phyloP scores from a whole-genome alignment of 1,140 invertebrate species.

The Holotrichia oblita region DNA sequence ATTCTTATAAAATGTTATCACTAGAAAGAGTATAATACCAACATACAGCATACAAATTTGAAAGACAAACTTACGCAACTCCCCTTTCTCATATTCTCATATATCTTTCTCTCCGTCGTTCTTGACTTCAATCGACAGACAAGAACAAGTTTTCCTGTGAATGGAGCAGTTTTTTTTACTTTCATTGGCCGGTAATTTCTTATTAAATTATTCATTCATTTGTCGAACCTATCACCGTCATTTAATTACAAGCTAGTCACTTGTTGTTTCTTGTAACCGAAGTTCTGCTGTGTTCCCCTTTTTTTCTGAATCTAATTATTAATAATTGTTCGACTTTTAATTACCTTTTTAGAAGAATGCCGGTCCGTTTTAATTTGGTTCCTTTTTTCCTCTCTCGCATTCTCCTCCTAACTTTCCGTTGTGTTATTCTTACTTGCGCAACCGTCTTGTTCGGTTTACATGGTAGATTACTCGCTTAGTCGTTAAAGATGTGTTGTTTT shows the following conservation, averaged over 20 bases:
- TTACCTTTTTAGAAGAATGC: conserved; percentile 24
- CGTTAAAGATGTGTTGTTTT: conserved; percentile 8
- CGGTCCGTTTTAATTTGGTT: conserved; percentile 24
- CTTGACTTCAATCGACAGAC: conserved; percentile 9
- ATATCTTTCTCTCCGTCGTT: no score
- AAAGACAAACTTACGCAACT: conserved; percentile 28
- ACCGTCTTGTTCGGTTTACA: not conserved
- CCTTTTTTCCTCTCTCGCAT: not conserved
- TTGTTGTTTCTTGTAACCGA: conserved; percentile 5
- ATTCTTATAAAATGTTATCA: no score
- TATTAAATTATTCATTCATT: conserved; percentile 37
- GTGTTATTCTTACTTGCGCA: not conserved
- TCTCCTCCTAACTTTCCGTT: not conserved
- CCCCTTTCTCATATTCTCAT: not conserved
- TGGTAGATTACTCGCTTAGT: conserved; percentile 5
- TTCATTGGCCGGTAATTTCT: not conserved
- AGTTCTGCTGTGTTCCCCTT: not conserved
- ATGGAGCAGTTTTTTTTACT: conserved; percentile 9
- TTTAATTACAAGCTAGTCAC: conserved; percentile 5
- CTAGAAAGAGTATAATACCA: no score
- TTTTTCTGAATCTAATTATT: not conserved
- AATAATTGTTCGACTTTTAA: conserved; percentile 30
- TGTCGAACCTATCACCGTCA: conserved; percentile 9
- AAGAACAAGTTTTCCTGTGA: conserved; percentile 24
- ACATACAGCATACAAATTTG: not conserved